These are phyloP conservation scores for Octodonta nipae DNA, from an alignment of 2,888 invertebrate species.

Conservation along the genomic window DNA sequence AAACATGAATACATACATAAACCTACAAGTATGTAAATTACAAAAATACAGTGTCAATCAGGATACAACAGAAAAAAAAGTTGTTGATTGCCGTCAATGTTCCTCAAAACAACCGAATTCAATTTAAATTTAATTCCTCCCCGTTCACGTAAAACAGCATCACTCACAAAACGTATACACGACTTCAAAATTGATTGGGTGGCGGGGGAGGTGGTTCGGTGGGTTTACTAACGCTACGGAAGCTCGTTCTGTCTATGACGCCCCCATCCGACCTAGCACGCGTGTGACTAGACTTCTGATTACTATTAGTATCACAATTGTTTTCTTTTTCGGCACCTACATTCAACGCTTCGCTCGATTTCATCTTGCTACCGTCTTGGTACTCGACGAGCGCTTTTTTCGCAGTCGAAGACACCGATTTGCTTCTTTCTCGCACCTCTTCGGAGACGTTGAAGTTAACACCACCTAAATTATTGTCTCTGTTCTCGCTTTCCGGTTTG, in stretches of 20 bases:
- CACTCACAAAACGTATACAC: too few species aligned
- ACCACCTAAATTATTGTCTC: constrained; percentile 1
- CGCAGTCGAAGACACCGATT: too few species aligned
- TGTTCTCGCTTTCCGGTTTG: constrained; percentile 12
- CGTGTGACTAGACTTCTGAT: constrained; percentile 24
- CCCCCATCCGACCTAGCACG: constrained; percentile 37
- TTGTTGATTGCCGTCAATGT: too few species aligned
- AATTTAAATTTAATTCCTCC: too few species aligned
- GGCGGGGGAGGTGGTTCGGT: constrained; percentile 36
- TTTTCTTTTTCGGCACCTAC: constrained; percentile 21
- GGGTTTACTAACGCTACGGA: constrained; percentile 31
- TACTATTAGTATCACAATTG: constrained; percentile 21
- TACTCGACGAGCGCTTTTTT: constrained; percentile 6
- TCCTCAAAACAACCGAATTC: too few species aligned
- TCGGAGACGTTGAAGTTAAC: constrained; percentile 1
- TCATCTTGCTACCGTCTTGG: background rate
- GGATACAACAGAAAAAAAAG: too few species aligned
- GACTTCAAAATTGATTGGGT: too few species aligned
- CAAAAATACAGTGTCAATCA: too few species aligned
- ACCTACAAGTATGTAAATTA: too few species aligned
- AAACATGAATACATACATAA: too few species aligned
- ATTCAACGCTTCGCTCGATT: background rate
- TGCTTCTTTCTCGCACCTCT: too few species aligned
- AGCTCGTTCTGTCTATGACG: constrained; percentile 24
- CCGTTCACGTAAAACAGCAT: too few species aligned